Conservation (phyloP, 1,140 invertebrate species). For the Scylla paramamosain region DNA sequence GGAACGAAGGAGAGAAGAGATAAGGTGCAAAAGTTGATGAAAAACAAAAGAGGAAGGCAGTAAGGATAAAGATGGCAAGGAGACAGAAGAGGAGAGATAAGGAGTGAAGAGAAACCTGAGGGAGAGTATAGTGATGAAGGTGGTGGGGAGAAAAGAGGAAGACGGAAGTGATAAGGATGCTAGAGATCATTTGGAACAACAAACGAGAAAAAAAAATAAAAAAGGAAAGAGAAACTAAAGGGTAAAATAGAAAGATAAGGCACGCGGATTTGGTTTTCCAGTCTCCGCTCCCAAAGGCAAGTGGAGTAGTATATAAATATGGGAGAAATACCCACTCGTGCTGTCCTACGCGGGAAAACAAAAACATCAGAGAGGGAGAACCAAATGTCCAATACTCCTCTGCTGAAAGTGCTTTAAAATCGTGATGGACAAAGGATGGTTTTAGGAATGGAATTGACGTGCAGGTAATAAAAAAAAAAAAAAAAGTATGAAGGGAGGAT, state of each 20-base stretch:
- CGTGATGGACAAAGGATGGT: no score
- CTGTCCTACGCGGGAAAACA: no score
- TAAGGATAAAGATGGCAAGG: neutral
- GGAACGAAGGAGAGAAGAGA: neutral
- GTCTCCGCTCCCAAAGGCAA: no score
- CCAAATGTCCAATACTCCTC: no score
- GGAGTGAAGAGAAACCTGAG: neutral
- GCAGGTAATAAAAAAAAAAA: neutral
- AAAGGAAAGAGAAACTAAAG: neutral
- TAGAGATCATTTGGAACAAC: no score
- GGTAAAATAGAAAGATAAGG: no score
- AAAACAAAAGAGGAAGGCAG: neutral
- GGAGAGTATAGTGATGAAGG: neutral
- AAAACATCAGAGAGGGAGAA: no score
- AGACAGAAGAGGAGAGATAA: neutral
- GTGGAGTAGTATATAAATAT: no score
- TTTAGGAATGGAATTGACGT: no score
- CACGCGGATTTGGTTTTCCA: no score
- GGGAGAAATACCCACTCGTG: no score
- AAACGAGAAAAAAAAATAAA: neutral
- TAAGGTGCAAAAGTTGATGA: neutral
- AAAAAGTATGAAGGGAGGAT: neutral
- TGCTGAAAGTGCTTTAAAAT: no score
- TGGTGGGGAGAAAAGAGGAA: neutral
- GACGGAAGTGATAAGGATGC: neutral